Evolutionary conservation across 2,797 vertebrate genomes (phyloP), one percentile per base, ranked within the genome.

Genomic region (Muscicapa striata): DNA sequence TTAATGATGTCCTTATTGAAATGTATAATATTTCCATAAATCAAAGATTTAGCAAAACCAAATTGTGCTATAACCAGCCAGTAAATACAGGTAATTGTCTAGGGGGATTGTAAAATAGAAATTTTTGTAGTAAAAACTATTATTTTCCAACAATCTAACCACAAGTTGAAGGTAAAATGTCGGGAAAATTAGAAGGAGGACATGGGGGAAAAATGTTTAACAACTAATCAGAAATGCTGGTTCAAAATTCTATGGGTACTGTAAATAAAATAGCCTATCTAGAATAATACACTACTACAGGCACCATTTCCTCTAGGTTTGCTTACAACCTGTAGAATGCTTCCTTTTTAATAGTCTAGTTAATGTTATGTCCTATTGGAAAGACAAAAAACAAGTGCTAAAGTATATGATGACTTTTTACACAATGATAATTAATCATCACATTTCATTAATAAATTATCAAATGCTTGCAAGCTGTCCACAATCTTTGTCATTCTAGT

Each of bases 321-420:
- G 46, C 32, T 90, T 79, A 63, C 30, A 84, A 72, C 66, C 76
- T 87, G 78, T 77, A 83, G 76, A 68, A 75, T 51, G 14, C 3
- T 55, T 73, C 23, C 3, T 69, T 85, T 81, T 81, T 32, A 77
- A 49, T 27, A 24, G 24, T 83, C 19, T 22, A 49, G 11, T 40
- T 83, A 76, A 52, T 76, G 9, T 61, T 63, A 29, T 10, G 36
- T 52, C 13, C 45, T 17, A 34, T 16, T 5, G 9, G 30, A 88
- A 93, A 45, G 67, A 82, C 51, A 63, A 72, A 43, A 41, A 68
- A 8, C 46, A 80, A 27, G 27, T 23, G 14, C 61, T 64, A 29
- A 19, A 41, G 24, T 41, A 54, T 93, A 96, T 96, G 97, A 98
- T 98, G 98, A 97, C 96, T 98, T 97, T 98, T 98, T 98, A 98